These are phyloP conservation scores for Eupleurogrammus muticus DNA, from an alignment of 2,797 vertebrate genomes.

Conservation along the genomic window DNA sequence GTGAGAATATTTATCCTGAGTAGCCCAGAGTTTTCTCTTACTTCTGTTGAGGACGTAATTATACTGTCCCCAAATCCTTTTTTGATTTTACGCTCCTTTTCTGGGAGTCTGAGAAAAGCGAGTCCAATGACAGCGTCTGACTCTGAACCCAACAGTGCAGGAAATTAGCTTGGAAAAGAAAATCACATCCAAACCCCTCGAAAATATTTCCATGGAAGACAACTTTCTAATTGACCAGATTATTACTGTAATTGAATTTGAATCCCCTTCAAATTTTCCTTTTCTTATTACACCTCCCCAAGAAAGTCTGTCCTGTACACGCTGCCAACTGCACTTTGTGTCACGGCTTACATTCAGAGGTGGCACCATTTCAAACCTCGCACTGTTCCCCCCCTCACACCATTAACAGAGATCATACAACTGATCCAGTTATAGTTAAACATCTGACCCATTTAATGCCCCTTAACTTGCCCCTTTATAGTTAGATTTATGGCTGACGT, in stretches of 20 bases:
- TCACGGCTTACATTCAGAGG: constrained; percentile 36
- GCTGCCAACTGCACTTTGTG: constrained; percentile 20
- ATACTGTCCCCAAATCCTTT: constrained; percentile 27
- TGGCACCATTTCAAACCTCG: constrained; percentile 66
- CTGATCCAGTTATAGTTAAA: constrained; percentile 75
- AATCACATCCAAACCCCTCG: constrained; percentile 48
- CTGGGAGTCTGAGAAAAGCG: constrained; percentile 36
- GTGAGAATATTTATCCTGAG: constrained; percentile 44
- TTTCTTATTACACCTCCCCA: constrained; percentile 4
- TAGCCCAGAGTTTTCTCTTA: constrained; percentile 38
- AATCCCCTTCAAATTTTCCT: constrained; percentile 27
- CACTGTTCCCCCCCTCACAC: constrained; percentile 45
- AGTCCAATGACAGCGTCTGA: constrained; percentile 12
- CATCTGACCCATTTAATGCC: constrained; percentile 75
- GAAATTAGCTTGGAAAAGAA: constrained; percentile 57
- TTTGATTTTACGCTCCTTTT: constrained; percentile 38
- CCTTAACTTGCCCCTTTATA: constrained; percentile 69
- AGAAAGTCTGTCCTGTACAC: background rate
- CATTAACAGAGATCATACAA: constrained; percentile 69
- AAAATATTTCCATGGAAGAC: constrained; percentile 45
- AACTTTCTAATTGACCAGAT: constrained; percentile 50
- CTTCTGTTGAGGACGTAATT: constrained; percentile 44
- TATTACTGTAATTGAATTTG: constrained; percentile 33
- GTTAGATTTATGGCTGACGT: constrained; percentile 75
- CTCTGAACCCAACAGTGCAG: constrained; percentile 37